Conservation (phyloP, 2,888 invertebrate genomes). For the Trachelus troglodyta region DNA sequence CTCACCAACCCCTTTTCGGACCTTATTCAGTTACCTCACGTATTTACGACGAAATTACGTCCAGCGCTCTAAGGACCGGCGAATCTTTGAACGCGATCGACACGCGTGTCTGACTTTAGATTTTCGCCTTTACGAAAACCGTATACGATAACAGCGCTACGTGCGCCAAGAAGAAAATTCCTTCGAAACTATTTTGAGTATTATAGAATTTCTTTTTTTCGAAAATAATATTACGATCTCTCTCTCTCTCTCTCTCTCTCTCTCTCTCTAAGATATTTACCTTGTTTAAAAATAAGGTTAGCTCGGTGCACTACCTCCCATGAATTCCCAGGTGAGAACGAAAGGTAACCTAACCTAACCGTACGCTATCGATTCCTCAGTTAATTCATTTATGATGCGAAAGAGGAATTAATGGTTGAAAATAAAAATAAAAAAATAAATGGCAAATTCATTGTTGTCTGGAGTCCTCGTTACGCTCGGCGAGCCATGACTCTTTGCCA, state of each 20-base stretch:
- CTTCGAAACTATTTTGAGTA: neutral
- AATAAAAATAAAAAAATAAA: conserved; percentile 43
- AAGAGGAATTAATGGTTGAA: conserved; percentile 37
- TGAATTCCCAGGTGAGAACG: neutral
- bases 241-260: too few species aligned
- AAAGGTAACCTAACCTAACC: neutral
- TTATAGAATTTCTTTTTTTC: neutral
- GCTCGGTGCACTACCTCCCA: neutral
- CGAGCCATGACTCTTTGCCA: conserved; percentile 40
- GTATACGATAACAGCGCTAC: neutral
- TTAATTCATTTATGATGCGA: conserved; percentile 10
- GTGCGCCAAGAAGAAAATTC: neutral
- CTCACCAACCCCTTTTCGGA: neutral
- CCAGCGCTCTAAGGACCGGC: neutral
- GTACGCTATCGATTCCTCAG: neutral
- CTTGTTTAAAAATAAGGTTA: neutral
- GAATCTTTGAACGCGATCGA: neutral
- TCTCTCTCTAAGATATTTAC: neutral
- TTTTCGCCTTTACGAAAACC: neutral
- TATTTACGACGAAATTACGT: neutral
- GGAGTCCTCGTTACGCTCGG: conserved; percentile 38
- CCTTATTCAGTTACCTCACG: neutral
- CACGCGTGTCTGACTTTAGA: neutral
- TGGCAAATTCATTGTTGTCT: conserved; percentile 45
- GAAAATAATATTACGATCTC: neutral